Percentiles rank a stretch among this genome's conserved stretches.
Conservation (phyloP, 2,797 vertebrate species). For the Astyanax mexicanus region DNA sequence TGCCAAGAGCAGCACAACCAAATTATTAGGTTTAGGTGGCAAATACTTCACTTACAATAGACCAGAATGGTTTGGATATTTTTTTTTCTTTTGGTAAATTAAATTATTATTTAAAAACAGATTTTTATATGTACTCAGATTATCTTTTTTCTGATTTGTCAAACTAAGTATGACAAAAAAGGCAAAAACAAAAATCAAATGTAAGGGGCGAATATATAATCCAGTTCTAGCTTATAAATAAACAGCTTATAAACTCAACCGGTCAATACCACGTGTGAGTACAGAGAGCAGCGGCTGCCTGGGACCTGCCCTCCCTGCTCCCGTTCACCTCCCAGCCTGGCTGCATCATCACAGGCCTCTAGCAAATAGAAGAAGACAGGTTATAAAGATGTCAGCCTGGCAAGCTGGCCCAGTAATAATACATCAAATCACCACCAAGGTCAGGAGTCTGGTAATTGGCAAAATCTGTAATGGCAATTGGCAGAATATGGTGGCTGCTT, state of each 20-base stretch:
- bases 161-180: too few species aligned
- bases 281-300: neutral
- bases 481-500: neutral
- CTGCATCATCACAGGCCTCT: neutral
- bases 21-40: too few species aligned
- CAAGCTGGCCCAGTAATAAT: neutral
- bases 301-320: neutral
- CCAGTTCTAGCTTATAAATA: neutral
- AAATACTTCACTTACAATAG: too few species aligned
- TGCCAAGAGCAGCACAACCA: too few species aligned
- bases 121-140: too few species aligned
- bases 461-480: neutral
- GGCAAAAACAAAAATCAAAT: too few species aligned
- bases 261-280: neutral
- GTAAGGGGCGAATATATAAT: neutral
- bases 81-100: too few species aligned
- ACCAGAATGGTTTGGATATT: too few species aligned
- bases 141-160: too few species aligned
- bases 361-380: neutral
- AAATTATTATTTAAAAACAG: too few species aligned
- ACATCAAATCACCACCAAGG: neutral
- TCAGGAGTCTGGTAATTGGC: neutral
- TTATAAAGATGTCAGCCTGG: neutral
- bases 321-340: neutral
- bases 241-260: neutral